A percentile compares a stretch with the other conserved stretches of the same genome.
Conservation (phyloP, 2,888 invertebrate genomes). For the Spilosoma lubricipeda region DNA sequence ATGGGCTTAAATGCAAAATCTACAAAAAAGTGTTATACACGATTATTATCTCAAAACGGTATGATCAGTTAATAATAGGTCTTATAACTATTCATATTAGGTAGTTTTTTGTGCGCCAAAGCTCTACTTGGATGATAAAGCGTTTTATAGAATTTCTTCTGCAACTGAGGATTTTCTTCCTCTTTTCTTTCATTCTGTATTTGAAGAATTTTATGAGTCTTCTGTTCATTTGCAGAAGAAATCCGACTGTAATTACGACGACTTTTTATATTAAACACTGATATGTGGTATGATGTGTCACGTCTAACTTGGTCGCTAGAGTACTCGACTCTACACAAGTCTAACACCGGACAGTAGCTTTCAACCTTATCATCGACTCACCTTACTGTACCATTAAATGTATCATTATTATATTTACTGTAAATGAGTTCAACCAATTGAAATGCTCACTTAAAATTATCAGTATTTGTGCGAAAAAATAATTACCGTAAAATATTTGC, state of each 20-base stretch:
- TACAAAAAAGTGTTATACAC: slow-evolving; percentile 82
- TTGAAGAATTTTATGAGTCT: slow-evolving; percentile 15
- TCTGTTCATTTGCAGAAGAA: slow-evolving; percentile 59
- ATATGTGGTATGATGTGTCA: slow-evolving; percentile 85
- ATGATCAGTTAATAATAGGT: slow-evolving; percentile 77
- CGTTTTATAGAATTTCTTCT: slow-evolving; percentile 56
- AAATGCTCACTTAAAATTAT: slow-evolving; percentile 36
- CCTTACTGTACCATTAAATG: slow-evolving; percentile 39
- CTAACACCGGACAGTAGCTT: slow-evolving; percentile 56
- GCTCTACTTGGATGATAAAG: slow-evolving; percentile 81
- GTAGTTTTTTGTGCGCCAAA: slow-evolving; percentile 81
- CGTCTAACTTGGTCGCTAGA: slow-evolving; percentile 78
- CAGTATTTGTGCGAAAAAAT: slow-evolving; percentile 51
- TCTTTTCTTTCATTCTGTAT: neutral
- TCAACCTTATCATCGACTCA: slow-evolving; percentile 48
- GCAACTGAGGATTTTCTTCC: slow-evolving; percentile 23
- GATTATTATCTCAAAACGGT: slow-evolving; percentile 81
- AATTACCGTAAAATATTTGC: slow-evolving; percentile 40
- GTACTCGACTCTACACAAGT: slow-evolving; percentile 54
- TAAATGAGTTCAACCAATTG: slow-evolving; percentile 40
- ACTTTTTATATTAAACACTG: slow-evolving; percentile 72
- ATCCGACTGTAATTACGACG: slow-evolving; percentile 57
- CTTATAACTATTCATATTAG: slow-evolving; percentile 77
- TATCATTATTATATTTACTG: slow-evolving; percentile 34
- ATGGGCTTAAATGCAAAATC: slow-evolving; percentile 84